Percentiles rank a stretch among this genome's conserved stretches.
These are phyloP conservation scores for Elysia chlorotica DNA, from an alignment of 1,140 invertebrate genomes.

Conservation along the genomic window DNA sequence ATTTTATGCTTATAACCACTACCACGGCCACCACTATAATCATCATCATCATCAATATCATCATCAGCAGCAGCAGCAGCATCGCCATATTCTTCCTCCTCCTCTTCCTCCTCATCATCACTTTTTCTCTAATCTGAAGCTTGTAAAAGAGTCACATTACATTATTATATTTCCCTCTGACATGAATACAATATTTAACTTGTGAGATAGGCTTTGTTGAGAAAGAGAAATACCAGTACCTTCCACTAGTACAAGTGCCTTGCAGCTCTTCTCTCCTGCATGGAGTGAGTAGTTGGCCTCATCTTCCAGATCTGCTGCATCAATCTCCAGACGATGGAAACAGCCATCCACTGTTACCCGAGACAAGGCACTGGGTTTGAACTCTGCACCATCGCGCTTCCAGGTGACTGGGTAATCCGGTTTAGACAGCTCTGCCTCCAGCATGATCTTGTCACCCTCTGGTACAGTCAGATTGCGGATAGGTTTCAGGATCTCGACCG, in stretches of 20 bases:
- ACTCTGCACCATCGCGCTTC: slow-evolving; percentile 73
- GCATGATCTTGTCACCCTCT: slow-evolving; percentile 42
- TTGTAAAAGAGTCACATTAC: too few species aligned
- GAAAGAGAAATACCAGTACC: too few species aligned
- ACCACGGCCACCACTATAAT: slow-evolving; percentile 23
- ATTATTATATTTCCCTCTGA: too few species aligned
- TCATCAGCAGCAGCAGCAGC: too few species aligned
- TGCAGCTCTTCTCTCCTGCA: slow-evolving; percentile 77
- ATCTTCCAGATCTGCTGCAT: slow-evolving; percentile 77
- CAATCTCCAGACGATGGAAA: slow-evolving; percentile 71
- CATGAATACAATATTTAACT: too few species aligned
- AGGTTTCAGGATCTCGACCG: slow-evolving; percentile 50
- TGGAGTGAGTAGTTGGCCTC: slow-evolving; percentile 82
- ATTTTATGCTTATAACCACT: slow-evolving; percentile 45
- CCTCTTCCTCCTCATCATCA: too few species aligned
- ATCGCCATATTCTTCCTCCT: too few species aligned
- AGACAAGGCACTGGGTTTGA: slow-evolving; percentile 28
- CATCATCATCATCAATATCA: background rate
- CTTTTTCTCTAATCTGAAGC: too few species aligned
- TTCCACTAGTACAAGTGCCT: slow-evolving; percentile 84
- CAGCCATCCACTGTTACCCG: slow-evolving; percentile 38
- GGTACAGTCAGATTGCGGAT: slow-evolving; percentile 41
- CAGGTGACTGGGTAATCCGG: slow-evolving; percentile 79
- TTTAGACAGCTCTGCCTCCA: slow-evolving; percentile 69
- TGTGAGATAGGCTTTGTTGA: too few species aligned